Conservation (phyloP, 1,140 invertebrate genomes). For the Dryas iulia region DNA sequence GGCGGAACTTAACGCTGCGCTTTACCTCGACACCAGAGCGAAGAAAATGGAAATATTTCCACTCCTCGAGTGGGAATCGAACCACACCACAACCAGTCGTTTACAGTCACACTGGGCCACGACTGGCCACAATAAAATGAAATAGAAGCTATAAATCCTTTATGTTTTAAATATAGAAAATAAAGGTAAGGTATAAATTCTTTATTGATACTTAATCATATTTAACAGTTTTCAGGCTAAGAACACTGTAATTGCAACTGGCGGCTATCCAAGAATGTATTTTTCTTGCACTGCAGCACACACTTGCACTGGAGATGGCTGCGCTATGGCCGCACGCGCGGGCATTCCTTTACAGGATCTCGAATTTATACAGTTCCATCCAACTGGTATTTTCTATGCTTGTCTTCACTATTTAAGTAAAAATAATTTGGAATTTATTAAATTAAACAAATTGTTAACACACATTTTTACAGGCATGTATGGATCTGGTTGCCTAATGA, state of each 20-base stretch:
- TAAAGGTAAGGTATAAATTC: not conserved
- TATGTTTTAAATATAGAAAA: too few species aligned
- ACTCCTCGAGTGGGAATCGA: too few species aligned
- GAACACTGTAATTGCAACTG: slow-evolving; percentile 90
- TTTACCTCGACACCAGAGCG: too few species aligned
- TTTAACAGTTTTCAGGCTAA: slow-evolving; percentile 82
- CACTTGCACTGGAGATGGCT: slow-evolving; percentile 98
- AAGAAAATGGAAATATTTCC: too few species aligned
- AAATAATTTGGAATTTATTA: too few species aligned
- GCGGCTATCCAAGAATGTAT: slow-evolving; percentile 94
- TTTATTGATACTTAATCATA: not conserved
- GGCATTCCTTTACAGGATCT: slow-evolving; percentile 95
- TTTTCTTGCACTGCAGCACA: slow-evolving; percentile 99
- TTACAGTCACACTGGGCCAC: too few species aligned
- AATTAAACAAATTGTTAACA: too few species aligned
- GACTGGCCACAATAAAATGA: too few species aligned
- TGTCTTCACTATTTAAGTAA: too few species aligned
- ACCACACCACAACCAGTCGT: too few species aligned
- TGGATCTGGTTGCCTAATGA: slow-evolving; percentile 98
- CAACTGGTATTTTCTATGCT: slow-evolving; percentile 87
- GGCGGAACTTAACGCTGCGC: too few species aligned
- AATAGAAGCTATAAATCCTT: too few species aligned
- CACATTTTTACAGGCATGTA: slow-evolving; percentile 91
- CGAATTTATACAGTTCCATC: slow-evolving; percentile 99
- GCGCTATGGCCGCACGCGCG: slow-evolving; percentile 94